Evolutionary conservation across 1,140 invertebrate species (phyloP).

Genomic region (Centruroides sculpturatus): DNA sequence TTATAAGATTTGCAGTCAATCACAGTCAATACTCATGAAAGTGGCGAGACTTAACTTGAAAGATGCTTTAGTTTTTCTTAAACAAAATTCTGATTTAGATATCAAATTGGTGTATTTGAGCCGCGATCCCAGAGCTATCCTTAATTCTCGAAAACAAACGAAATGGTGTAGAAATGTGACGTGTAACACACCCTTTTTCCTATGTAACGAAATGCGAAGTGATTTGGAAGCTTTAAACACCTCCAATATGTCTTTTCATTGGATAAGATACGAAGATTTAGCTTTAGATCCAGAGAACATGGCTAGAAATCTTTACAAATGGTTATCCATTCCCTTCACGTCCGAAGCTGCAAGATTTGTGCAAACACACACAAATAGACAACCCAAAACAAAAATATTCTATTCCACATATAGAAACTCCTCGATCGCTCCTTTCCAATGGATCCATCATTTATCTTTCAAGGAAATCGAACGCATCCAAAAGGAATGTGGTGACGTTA

Average conservation of each 20-base stretch:
- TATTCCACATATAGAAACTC: conserved; percentile 13
- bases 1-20: conserved; percentile 7
- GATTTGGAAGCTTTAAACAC: conserved; percentile 49
- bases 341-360: conserved; percentile 12
- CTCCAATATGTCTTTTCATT: conserved; percentile 51
- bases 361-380: conserved; percentile 12
- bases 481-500: conserved; percentile 1
- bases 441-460: conserved; percentile 2
- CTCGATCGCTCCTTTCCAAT: conserved; percentile 2
- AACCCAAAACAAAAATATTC: conserved; percentile 4
- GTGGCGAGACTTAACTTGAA: conserved; percentile 13
- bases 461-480: conserved; percentile 3
- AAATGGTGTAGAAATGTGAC: conserved; percentile 71
- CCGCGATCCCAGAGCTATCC: conserved; percentile 66
- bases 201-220: conserved; percentile 66
- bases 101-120: conserved; percentile 61
- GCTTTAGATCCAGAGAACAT: conserved; percentile 54
- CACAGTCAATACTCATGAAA: conserved; percentile 16
- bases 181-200: conserved; percentile 54
- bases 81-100: conserved; percentile 5
- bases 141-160: conserved; percentile 67
- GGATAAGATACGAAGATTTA: conserved; percentile 55
- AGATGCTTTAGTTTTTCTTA: conserved; percentile 1
- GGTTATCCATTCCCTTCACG: conserved; percentile 44
- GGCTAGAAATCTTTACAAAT: conserved; percentile 54